These are phyloP conservation scores for Lytechinus pictus DNA, from an alignment of 35 echinoderm and acorn worm species.

Conservation along the genomic window DNA sequence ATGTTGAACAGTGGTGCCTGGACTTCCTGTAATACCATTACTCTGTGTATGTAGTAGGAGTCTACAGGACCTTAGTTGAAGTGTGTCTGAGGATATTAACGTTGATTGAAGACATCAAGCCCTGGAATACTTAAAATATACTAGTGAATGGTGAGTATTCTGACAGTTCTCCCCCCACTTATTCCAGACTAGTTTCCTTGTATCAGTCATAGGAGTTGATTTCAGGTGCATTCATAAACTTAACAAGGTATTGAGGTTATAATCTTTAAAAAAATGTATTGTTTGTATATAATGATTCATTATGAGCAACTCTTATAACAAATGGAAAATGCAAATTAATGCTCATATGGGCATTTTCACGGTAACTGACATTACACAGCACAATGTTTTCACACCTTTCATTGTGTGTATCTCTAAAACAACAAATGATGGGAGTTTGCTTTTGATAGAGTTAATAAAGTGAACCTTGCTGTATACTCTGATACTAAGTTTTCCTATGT, in stretches of 20 bases:
- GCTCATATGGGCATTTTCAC: no score
- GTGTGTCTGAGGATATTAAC: neutral
- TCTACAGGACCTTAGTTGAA: neutral
- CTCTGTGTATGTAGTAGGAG: neutral
- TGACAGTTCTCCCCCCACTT: neutral
- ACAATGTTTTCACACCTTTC: no score
- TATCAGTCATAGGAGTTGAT: neutral
- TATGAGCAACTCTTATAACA: no score
- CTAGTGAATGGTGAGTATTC: neutral
- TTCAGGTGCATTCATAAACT: neutral
- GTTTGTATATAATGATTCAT: no score
- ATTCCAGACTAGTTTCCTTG: neutral
- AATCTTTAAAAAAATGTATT: no score
- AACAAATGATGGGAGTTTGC: no score
- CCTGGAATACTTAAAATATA: neutral
- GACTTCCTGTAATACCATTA: neutral
- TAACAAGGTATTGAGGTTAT: neutral
- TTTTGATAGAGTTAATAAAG: no score
- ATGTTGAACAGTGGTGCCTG: neutral
- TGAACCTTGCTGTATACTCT: no score
- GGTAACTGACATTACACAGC: no score
- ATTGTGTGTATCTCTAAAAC: no score
- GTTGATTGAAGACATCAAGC: neutral
- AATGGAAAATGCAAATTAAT: no score
- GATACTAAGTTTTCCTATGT: no score